Conservation (phyloP, 2,113 vertebrate species). For the Pyxicephalus adspersus region DNA sequence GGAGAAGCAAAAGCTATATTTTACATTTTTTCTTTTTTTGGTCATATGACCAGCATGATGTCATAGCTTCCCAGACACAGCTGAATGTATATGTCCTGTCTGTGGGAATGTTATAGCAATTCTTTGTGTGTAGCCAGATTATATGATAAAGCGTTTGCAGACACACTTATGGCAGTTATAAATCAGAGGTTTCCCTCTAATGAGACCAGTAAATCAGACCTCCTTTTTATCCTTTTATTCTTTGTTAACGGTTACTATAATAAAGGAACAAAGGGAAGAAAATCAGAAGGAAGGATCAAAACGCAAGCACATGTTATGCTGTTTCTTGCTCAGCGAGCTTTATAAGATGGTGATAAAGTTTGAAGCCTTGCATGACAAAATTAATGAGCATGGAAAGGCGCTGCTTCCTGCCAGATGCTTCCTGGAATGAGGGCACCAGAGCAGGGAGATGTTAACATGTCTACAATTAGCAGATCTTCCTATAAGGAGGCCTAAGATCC, state of each 20-base stretch:
- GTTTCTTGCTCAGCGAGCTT: slow-evolving; percentile 50
- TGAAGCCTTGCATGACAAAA: slow-evolving; percentile 52
- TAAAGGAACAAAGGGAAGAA: slow-evolving; percentile 36
- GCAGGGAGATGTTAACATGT: slow-evolving; percentile 42
- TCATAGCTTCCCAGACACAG: slow-evolving; percentile 15
- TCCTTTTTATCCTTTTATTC: slow-evolving; percentile 19
- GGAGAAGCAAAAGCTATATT: background rate
- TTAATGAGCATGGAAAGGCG: slow-evolving; percentile 49
- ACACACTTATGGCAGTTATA: slow-evolving; percentile 19
- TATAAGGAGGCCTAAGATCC: background rate
- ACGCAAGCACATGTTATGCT: slow-evolving; percentile 26
- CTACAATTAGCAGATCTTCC: slow-evolving; percentile 35
- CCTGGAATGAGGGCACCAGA: slow-evolving; percentile 46
- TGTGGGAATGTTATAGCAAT: slow-evolving; percentile 38
- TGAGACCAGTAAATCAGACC: slow-evolving; percentile 40
- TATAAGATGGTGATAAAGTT: slow-evolving; percentile 28
- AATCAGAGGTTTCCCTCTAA: slow-evolving; percentile 17
- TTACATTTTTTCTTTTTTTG: background rate
- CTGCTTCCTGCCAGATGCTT: slow-evolving; percentile 52
- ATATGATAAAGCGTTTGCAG: slow-evolving; percentile 29
- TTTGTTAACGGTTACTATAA: slow-evolving; percentile 20
- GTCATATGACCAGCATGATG: slow-evolving; percentile 37
- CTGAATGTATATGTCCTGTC: slow-evolving; percentile 36
- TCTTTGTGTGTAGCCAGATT: slow-evolving; percentile 43
- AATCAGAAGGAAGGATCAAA: slow-evolving; percentile 29